Base-by-base conservation (phyloP, 2,888 invertebrate species). In the Agapetus fuscipes region DNA sequence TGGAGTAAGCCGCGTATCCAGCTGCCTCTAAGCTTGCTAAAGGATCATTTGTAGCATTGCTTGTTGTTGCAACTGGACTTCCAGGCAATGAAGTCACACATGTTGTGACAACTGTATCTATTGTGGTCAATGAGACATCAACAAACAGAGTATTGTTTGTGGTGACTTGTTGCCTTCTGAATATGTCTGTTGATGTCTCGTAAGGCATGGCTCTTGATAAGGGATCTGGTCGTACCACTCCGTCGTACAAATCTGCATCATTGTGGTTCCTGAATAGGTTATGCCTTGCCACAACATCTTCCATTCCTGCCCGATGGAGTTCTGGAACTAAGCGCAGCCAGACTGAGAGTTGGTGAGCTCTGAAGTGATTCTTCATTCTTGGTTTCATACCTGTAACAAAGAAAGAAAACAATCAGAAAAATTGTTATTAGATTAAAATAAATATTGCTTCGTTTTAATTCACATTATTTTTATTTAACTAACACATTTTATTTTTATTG, bases 251-350 rank as follows among this genome's bases (percentile, higher is more conserved):
- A 46, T 84, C 83, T 50, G 83, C 81, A 59, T 91, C 89, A 57
- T 88, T 84, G 64, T 90, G 85, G 64, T 89, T 84, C 50, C 83
- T 77, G 64, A 94, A 88, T 49, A 91, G 75, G 63, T 94, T 93
- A 66, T 91, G 89, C 31, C 84, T 71, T 1, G 84, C 81, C 29
- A 85, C 83, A 6, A 86, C 87, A 60, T 88, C 88, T 54, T 87
- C 88, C 86, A 88, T 88, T 3, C 88, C 88, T 1, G 86, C 83
- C 37, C 87, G 71, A 58, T 89, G 88, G 0, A 89, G 72, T 59
- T 94, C 93, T 0, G 95, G 95, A 31, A 96, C 86, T 5, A 95
- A 74, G 4, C 94, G 83, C 6, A 94, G 65, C 96, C 96, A 96
- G 30, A 95, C 88, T 31, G 94, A 93, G 34, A 95, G 72, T 58